Evolutionary conservation across 2,113 vertebrate genomes (phyloP).

Genomic region (Acrocephalus kingi): DNA sequence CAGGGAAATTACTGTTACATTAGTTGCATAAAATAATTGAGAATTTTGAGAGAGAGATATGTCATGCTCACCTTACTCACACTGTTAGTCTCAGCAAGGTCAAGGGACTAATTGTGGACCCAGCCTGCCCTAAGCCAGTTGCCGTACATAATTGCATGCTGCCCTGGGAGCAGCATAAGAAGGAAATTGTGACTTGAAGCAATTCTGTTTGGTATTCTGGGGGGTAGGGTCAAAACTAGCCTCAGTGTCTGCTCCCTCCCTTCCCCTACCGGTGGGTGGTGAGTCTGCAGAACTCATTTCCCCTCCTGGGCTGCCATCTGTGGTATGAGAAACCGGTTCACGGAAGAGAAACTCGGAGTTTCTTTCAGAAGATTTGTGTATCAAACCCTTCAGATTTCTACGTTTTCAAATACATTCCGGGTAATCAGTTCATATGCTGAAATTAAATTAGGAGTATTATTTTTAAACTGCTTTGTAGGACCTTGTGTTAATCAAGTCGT

Average conservation of each 20-base stretch:
- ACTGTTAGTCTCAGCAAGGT: conserved; percentile 53
- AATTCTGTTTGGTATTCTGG: conserved; percentile 21
- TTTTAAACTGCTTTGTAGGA: background rate
- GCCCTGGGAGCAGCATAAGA: conserved; percentile 37
- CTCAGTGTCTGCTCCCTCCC: conserved; percentile 22
- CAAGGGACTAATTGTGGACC: conserved; percentile 60
- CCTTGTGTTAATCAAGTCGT: background rate
- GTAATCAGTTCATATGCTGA: background rate
- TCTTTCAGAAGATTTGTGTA: background rate
- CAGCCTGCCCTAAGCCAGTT: conserved; percentile 58
- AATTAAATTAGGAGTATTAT: background rate
- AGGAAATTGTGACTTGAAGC: conserved; percentile 61
- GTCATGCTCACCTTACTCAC: conserved; percentile 42
- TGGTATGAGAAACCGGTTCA: background rate
- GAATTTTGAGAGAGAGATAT: conserved; percentile 68
- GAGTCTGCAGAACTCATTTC: conserved; percentile 48
- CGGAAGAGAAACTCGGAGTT: background rate
- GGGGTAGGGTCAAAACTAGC: conserved; percentile 31
- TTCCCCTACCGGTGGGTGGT: conserved; percentile 39
- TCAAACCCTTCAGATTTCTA: background rate
- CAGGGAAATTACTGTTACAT: conserved; percentile 49
- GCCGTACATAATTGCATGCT: conserved; percentile 55
- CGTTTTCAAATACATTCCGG: background rate
- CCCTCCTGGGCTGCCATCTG: conserved; percentile 62
- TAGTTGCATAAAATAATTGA: conserved; percentile 67